phyloP scores from a whole-genome alignment of 2,113 vertebrate genomes.

The Montifringilla adamsi region DNA sequence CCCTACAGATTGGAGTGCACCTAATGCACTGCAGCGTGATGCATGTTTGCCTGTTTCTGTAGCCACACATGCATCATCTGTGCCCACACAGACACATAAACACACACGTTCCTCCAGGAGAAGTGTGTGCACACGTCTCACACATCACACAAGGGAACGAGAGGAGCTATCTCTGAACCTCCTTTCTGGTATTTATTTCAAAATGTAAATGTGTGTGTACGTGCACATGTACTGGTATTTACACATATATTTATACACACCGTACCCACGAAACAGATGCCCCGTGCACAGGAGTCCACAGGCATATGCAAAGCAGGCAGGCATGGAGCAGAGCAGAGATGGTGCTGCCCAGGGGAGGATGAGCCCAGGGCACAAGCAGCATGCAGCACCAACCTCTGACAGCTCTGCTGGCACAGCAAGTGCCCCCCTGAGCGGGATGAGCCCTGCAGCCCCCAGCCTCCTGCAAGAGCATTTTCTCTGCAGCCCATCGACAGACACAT shows the following conservation, averaged over 20 bases:
- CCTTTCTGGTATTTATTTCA: conserved; percentile 38
- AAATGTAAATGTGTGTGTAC: conserved; percentile 42
- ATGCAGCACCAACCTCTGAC: not conserved
- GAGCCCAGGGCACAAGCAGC: not conserved
- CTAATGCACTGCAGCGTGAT: not conserved
- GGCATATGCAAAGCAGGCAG: not conserved
- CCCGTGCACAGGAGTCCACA: conserved; percentile 5
- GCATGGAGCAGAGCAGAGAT: not conserved
- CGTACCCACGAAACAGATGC: conserved; percentile 53
- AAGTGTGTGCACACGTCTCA: conserved; percentile 42
- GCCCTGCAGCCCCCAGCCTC: not conserved
- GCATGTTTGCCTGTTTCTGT: not conserved
- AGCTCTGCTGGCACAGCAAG: not conserved
- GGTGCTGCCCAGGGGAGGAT: not conserved
- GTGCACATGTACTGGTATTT: conserved; percentile 42
- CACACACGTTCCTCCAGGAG: not conserved
- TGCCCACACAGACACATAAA: conserved; percentile 9
- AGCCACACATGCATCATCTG: not conserved
- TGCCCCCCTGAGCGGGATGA: not conserved
- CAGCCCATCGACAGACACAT: not conserved
- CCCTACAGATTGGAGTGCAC: not conserved
- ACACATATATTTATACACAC: conserved; percentile 38
- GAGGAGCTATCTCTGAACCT: conserved; percentile 13
- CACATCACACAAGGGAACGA: conserved; percentile 1
- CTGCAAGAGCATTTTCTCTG: not conserved